Base-by-base conservation (phyloP, 30 jellyfish, hydroid and myxozoan genomes). In the Mastigias papua region DNA sequence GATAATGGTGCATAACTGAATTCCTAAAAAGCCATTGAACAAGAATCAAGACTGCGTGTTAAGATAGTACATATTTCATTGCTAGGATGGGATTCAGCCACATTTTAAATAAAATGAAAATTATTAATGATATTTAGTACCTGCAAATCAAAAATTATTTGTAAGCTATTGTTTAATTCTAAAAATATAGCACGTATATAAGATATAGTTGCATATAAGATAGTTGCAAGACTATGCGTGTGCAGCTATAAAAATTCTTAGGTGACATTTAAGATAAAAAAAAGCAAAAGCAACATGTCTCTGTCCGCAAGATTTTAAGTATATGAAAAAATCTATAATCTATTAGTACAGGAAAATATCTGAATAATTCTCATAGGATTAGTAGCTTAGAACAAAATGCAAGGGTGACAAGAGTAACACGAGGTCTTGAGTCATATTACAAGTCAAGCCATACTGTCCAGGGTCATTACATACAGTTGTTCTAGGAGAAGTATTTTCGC, bases 341-440 rank as follows among this genome's bases (percentile, higher is more conserved):
- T 3, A 63, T 37, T 2, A 63, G 74, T 26, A 63, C 74, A 63
- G 7, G 74, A 63, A 63, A 63, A 63, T 27, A 63, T 63, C 23
- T 9, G 20, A 25, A 4, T 19, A 63, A 22, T 15, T 10, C 19
- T 57, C 69, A 42, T 4, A 63, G 19, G 46, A 63, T 54, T 63
- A 25, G 1, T 63, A 15, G 19, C 5, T 22, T 25, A 63, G 2
- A 27, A 27, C 3, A 11, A 63, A 63, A 63, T 15, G 23, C 26
- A 10, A 54, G 67, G 27, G 67, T 19, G 67, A 54, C 13, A 15
- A 42, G 13, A 42, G 54, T 15, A 42, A 8, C 7, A 57, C 23
- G 31, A 57, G 69, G 74, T 17, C 74, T 25, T 27, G 7, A 17
- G 42, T 2, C 7, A 10, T 4, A 63, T 63, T 63, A 25, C 35